Evolutionary conservation across 2,888 invertebrate genomes (phyloP), one percentile per base, ranked within the genome.

Genomic region (Monoplex corrugatus): DNA sequence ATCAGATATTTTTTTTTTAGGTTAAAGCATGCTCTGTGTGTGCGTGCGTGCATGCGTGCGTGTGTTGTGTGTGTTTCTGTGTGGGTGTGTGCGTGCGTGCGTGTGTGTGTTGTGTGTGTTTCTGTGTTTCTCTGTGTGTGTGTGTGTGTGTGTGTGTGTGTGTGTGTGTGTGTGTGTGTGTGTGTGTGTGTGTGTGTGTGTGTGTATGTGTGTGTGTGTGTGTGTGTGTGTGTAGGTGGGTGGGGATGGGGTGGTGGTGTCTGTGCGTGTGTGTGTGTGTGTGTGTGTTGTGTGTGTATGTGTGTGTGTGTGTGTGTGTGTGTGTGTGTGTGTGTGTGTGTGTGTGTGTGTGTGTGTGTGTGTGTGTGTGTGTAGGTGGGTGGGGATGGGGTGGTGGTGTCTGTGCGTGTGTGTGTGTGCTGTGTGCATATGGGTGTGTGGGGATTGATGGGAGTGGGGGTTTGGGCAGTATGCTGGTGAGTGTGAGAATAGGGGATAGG

Each of bases 271-370:
- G 50, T 50, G 8, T 50, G 50, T 50, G 8, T 13, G 50, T 50
- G 50, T 50, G 10, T 50, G 50, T 13, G 50, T 50, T 50, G 10
- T 13, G 16, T 50, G 8, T 16, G 8, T 16, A 32, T 2, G 19
- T 23, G 87, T 72, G 75, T 32, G 78, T 28, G 80, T n/a, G 44
- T 35, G 68, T 28, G 78, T n/a, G 75, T 40, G 75, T 40, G 87
- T 28, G 78, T 72, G 75, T 32, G 87, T 72, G 78, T 40, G 87
- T 28, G 75, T 32, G 87, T 32, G 86, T 50, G 82, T 45, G 82
- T 28, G 63, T 57, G 86, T 32, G 78, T 32, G 44, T 43, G 72
- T 19, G 44, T n/a, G 86, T 32, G 57, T 43, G 57, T 8, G 35
- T 68, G 50, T 3, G 23, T 63, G 63, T 63, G 13, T 16, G 63